Evolutionary conservation across 2,113 vertebrate species (phyloP).

Genomic region (Egretta garzetta): DNA sequence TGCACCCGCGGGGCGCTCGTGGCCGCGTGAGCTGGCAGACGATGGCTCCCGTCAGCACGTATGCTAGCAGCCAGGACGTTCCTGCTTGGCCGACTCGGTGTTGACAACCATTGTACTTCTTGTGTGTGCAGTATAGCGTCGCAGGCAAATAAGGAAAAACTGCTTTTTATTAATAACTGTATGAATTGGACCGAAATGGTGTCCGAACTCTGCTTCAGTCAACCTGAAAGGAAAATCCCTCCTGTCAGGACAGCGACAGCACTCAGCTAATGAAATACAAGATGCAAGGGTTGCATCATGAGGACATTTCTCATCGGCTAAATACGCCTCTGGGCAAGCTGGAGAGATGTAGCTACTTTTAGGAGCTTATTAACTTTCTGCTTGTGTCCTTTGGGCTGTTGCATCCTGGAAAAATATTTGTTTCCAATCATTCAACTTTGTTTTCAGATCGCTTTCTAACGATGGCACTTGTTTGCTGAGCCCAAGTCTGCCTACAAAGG

Average conservation of each 20-base stretch:
- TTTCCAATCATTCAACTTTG: background rate
- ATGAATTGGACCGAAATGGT: conserved; percentile 14
- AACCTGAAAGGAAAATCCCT: conserved; percentile 57
- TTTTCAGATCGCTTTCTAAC: background rate
- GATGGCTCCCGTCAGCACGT: background rate
- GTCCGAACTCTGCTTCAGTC: conserved; percentile 26
- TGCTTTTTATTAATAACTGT: conserved; percentile 42
- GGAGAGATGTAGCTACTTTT: background rate
- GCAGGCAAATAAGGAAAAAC: conserved; percentile 53
- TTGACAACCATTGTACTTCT: conserved; percentile 3
- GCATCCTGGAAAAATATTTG: conserved; percentile 11
- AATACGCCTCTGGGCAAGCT: background rate
- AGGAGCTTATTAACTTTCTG: background rate
- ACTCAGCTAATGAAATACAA: conserved; percentile 46
- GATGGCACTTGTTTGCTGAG: background rate
- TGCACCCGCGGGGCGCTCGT: background rate
- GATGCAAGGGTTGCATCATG: background rate
- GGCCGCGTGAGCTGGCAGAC: background rate
- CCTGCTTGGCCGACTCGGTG: background rate
- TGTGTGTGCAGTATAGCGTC: conserved; percentile 14
- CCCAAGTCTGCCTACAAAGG: background rate
- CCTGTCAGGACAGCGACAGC: conserved; percentile 23
- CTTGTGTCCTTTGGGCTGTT: background rate
- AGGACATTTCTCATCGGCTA: background rate
- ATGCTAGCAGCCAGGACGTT: background rate